These are phyloP conservation scores for Catamblyrhynchus diadema DNA, from an alignment of 2,797 vertebrate species.

Conservation along the genomic window DNA sequence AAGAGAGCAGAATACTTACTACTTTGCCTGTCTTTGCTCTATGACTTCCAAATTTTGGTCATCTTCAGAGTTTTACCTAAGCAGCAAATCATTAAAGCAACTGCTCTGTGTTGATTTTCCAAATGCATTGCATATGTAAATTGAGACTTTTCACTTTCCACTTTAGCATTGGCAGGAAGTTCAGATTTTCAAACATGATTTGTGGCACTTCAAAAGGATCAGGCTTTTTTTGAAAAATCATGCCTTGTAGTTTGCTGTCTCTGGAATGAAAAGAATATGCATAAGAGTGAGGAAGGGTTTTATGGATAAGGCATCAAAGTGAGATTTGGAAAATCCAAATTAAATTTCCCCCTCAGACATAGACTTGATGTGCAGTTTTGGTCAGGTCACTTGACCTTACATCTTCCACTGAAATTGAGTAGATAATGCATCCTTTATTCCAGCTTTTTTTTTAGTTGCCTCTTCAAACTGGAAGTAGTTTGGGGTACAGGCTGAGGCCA, in stretches of 20 bases:
- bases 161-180: neutral
- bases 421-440: slow-evolving; percentile 29
- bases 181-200: slow-evolving; percentile 1
- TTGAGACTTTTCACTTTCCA: neutral
- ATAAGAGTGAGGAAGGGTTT: neutral
- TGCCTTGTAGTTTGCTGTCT: neutral
- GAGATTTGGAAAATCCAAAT: slow-evolving; percentile 46
- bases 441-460: neutral
- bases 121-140: neutral
- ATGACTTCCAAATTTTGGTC: neutral
- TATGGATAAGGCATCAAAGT: slow-evolving; percentile 53
- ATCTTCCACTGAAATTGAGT: neutral
- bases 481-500: neutral
- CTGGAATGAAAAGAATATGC: slow-evolving; percentile 6
- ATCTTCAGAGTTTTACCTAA: neutral
- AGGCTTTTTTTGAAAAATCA: neutral
- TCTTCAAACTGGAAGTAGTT: neutral
- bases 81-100: neutral
- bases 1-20: neutral
- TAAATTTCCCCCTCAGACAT: neutral
- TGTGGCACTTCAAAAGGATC: slow-evolving; percentile 27
- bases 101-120: neutral
- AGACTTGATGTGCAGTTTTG: neutral
- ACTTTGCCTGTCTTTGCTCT: neutral
- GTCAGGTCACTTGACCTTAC: slow-evolving; percentile 20